These are phyloP conservation scores for Tachysurus vachellii DNA, from an alignment of 2,113 vertebrate species.

Conservation along the genomic window DNA sequence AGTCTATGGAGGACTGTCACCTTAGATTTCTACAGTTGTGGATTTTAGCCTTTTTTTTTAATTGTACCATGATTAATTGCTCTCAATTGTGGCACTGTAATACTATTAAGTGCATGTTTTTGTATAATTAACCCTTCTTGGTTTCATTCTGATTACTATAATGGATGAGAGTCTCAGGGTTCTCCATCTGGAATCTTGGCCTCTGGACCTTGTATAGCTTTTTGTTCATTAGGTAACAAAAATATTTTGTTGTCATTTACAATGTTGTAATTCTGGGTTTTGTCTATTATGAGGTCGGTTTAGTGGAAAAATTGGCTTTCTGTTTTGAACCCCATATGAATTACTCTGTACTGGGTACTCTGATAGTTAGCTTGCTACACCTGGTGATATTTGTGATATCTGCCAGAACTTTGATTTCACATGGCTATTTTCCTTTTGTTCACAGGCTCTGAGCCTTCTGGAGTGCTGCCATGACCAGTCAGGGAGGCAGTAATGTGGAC, in stretches of 20 bases:
- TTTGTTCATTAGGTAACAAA: not conserved
- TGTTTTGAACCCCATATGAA: not conserved
- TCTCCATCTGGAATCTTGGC: not conserved
- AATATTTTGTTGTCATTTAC: not conserved
- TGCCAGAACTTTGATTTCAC: not conserved
- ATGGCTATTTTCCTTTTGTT: slow-evolving; percentile 46
- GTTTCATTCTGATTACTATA: slow-evolving; percentile 50
- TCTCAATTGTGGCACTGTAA: slow-evolving; percentile 13
- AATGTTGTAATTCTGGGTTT: not conserved
- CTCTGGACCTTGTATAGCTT: not conserved
- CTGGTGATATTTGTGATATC: not conserved
- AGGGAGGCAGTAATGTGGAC: slow-evolving; percentile 86
- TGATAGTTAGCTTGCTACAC: not conserved
- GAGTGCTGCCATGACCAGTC: slow-evolving; percentile 92
- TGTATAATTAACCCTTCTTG: not conserved
- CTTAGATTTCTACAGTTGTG: no score
- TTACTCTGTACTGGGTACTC: not conserved
- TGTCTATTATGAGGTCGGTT: not conserved
- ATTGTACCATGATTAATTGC: slow-evolving; percentile 57
- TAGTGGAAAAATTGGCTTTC: not conserved
- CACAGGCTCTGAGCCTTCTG: slow-evolving; percentile 79
- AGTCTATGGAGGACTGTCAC: not conserved
- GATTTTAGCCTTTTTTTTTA: not conserved
- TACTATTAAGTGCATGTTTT: not conserved
- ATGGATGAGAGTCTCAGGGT: slow-evolving; percentile 46